These are phyloP conservation scores for Elanus axillaris DNA, from an alignment of 2,113 vertebrate genomes.

Conservation along the genomic window DNA sequence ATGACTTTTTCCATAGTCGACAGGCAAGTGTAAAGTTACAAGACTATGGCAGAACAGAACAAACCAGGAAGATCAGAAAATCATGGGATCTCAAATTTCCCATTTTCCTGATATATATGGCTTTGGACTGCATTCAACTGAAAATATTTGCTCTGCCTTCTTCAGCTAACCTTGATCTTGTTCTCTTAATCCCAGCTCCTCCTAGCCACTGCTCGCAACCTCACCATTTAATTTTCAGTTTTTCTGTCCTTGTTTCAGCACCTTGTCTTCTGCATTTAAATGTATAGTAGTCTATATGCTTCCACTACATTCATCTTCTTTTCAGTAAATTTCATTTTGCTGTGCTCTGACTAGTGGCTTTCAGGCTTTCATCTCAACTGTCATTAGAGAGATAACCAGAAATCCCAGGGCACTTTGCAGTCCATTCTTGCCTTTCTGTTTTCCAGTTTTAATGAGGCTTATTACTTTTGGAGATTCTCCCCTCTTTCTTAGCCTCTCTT, in stretches of 20 bases:
- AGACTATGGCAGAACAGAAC: not conserved
- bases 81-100: not conserved
- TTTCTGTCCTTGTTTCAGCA: not conserved
- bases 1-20: not conserved
- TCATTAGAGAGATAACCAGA: not conserved
- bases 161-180: not conserved
- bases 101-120: not conserved
- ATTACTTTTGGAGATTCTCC: not conserved
- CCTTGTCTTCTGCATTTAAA: not conserved
- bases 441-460: conserved; percentile 5
- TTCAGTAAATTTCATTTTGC: not conserved
- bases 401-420: not conserved
- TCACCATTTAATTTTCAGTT: not conserved
- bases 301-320: not conserved
- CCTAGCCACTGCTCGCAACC: not conserved
- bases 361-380: not conserved
- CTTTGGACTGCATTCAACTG: not conserved
- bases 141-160: not conserved
- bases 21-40: not conserved
- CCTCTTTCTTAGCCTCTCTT: not conserved
- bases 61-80: not conserved
- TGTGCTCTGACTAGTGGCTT: not conserved
- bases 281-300: not conserved
- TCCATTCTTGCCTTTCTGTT: not conserved
- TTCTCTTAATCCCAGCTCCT: not conserved